Conservation (phyloP, 1,140 invertebrate species). For the Pomacea maculata region DNA sequence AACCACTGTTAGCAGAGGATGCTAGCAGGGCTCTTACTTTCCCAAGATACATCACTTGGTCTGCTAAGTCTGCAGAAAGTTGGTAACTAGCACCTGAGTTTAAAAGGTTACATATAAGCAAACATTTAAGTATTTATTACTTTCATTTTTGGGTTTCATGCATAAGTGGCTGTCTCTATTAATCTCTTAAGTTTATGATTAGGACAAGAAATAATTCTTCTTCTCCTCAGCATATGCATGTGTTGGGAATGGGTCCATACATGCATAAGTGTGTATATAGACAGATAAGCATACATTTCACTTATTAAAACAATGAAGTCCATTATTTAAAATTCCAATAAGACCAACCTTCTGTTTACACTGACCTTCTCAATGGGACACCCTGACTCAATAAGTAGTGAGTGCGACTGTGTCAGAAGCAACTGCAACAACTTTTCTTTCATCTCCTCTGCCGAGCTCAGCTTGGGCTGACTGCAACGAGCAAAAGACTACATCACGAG, state of each 20-base stretch:
- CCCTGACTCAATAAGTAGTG: constrained; percentile 83
- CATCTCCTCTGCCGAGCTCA: constrained; percentile 73
- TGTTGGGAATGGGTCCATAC: no score
- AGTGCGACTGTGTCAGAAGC: constrained; percentile 86
- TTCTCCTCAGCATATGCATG: no score
- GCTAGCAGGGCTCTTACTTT: no score
- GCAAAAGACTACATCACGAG: constrained; percentile 13
- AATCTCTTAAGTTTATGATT: no score
- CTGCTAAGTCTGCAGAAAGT: no score
- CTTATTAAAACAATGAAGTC: neutral
- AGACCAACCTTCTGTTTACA: neutral
- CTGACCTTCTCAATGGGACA: constrained; percentile 81
- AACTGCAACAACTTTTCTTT: constrained; percentile 92
- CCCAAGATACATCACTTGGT: no score
- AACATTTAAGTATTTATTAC: no score
- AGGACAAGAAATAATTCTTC: no score
- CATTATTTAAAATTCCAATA: neutral
- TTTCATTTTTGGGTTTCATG: no score
- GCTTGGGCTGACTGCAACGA: constrained; percentile 43
- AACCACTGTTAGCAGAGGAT: no score
- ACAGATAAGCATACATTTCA: neutral
- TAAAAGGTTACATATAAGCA: neutral
- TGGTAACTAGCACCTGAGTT: neutral
- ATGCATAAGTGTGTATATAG: no score
- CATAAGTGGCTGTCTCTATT: no score